Evolutionary conservation across 2,888 invertebrate species (phyloP).

Genomic region (Andricus curvator): DNA sequence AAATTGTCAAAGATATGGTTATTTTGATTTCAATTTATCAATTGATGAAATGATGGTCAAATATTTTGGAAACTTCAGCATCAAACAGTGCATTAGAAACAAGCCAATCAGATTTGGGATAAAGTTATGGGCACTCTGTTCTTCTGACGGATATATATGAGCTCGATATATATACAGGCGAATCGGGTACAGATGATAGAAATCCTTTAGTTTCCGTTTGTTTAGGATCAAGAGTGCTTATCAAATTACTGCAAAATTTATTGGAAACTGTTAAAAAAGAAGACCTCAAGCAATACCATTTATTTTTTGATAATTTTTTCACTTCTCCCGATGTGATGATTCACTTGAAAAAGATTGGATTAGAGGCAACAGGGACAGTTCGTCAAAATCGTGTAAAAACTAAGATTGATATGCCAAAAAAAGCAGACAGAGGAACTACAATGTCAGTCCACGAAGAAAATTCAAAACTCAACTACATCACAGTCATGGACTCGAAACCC

Average conservation of each 20-base stretch:
- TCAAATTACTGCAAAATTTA: conserved; percentile 38
- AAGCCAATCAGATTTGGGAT: conserved; percentile 45
- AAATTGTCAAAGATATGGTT: conserved; percentile 45
- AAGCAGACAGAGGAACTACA: conserved; percentile 8
- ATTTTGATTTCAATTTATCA: conserved; percentile 37
- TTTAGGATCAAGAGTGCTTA: conserved; percentile 40
- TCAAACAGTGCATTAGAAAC: conserved; percentile 45
- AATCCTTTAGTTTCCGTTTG: conserved; percentile 1
- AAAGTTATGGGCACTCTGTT: conserved; percentile 43
- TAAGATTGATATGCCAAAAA: conserved; percentile 41
- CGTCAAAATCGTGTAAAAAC: conserved; percentile 40
- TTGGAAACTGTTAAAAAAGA: conserved; percentile 2
- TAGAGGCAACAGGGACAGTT: conserved; percentile 42
- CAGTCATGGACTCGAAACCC: no score
- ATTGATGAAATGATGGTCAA: conserved; percentile 51
- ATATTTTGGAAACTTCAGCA: conserved; percentile 43
- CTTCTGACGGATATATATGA: conserved; percentile 42
- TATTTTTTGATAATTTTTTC: conserved; percentile 47
- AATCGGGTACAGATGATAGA: conserved; percentile 1
- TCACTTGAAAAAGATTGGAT: conserved; percentile 44
- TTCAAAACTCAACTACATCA: conserved; percentile 22
- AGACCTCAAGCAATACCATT: conserved; percentile 1
- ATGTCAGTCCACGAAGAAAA: conserved; percentile 18
- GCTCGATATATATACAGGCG: conserved; percentile 44
- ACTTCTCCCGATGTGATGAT: conserved; percentile 44